phyloP scores from a whole-genome alignment of 2,113 vertebrate species.

The Misgurnus anguillicaudatus region DNA sequence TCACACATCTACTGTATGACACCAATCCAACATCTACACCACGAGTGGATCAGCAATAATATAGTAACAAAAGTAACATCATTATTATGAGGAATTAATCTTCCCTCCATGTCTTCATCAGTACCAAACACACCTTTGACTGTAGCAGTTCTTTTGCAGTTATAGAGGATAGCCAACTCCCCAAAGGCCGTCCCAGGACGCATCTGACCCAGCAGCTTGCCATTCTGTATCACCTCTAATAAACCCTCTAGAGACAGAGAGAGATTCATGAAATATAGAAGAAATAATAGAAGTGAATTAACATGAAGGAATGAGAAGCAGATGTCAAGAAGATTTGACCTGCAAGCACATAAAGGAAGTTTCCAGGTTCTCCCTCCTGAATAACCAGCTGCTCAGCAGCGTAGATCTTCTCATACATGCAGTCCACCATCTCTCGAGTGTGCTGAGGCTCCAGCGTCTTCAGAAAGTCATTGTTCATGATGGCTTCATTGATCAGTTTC shows the following conservation, averaged over 20 bases:
- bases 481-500: slow-evolving; percentile 74
- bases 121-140: slow-evolving; percentile 70
- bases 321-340: slow-evolving; percentile 58
- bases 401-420: slow-evolving; percentile 75
- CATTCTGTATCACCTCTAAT: slow-evolving; percentile 76
- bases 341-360: slow-evolving; percentile 80
- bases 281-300: neutral
- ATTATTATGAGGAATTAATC: too few relatives aligned
- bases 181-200: slow-evolving; percentile 78
- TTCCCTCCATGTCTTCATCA: neutral
- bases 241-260: slow-evolving; percentile 67
- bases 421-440: slow-evolving; percentile 76
- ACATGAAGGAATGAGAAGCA: neutral
- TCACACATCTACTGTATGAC: neutral
- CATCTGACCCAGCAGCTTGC: slow-evolving; percentile 76
- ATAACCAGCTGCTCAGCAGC: slow-evolving; percentile 72
- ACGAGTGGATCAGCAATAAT: slow-evolving; percentile 14
- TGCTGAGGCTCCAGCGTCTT: slow-evolving; percentile 77
- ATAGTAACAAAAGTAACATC: neutral
- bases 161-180: slow-evolving; percentile 80
- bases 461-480: slow-evolving; percentile 79
- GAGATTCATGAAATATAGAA: neutral
- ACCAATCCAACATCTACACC: neutral
- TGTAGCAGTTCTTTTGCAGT: slow-evolving; percentile 81
- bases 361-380: slow-evolving; percentile 77